Conservation (phyloP, 1,140 invertebrate species). For the Sipha flava region DNA sequence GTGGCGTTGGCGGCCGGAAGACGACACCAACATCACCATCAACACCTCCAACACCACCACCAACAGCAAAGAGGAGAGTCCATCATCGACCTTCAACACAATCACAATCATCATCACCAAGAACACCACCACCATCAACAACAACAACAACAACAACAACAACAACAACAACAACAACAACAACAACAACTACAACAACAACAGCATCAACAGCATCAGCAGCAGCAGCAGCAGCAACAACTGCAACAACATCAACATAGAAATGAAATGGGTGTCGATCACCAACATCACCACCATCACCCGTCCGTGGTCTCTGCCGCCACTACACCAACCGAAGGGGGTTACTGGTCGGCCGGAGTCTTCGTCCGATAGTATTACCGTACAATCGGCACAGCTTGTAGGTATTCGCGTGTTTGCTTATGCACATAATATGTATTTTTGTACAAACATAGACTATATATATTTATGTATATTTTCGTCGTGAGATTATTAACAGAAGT, state of each 20-base stretch:
- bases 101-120: background rate
- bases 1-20: too few species aligned
- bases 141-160: background rate
- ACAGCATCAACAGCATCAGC: background rate
- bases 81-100: background rate
- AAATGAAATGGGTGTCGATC: background rate
- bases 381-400: too few species aligned
- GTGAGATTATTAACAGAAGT: too few species aligned
- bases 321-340: background rate
- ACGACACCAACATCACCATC: background rate
- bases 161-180: background rate
- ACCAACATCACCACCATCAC: background rate
- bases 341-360: constrained; percentile 2
- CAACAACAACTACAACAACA: background rate
- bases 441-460: too few species aligned
- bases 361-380: constrained; percentile 8
- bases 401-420: too few species aligned
- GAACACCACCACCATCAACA: background rate
- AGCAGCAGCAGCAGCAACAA: background rate
- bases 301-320: background rate
- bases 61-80: background rate
- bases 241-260: background rate
- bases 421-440: too few species aligned
- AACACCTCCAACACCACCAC: background rate
- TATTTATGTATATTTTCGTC: too few species aligned